phyloP scores from a whole-genome alignment of 1,140 invertebrate genomes.

The Pseudomyrmex dendroicus region DNA sequence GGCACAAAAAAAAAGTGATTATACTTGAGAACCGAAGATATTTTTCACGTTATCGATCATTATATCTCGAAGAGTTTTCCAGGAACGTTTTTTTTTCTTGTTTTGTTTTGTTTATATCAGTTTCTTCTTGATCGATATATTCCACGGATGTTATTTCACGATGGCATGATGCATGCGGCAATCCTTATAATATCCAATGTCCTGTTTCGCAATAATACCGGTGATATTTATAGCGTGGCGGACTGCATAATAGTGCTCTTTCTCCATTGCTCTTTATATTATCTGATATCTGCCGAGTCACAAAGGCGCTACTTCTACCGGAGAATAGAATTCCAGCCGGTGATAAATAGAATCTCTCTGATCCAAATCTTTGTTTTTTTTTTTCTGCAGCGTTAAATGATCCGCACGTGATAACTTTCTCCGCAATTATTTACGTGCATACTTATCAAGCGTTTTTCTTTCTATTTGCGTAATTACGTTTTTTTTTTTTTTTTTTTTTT shows the following conservation, averaged over 20 bases:
- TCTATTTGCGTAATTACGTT: no score
- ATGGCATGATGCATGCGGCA: not conserved
- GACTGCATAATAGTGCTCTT: not conserved
- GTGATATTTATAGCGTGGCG: conserved; percentile 23
- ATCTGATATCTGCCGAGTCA: conserved; percentile 26
- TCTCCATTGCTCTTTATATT: not conserved
- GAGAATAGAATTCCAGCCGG: conserved; percentile 22
- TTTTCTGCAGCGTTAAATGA: not conserved
- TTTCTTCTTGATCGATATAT: not conserved
- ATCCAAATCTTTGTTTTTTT: not conserved
- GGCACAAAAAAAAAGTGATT: no score
- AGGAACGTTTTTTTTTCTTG: not conserved
- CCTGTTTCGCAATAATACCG: conserved; percentile 21
- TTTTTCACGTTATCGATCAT: no score
- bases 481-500: no score
- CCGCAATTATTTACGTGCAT: not conserved
- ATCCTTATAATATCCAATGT: conserved; percentile 7
- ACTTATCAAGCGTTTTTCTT: not conserved
- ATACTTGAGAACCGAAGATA: no score
- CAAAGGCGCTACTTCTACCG: not conserved
- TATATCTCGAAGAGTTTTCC: not conserved
- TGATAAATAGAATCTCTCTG: conserved; percentile 22
- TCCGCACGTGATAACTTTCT: not conserved
- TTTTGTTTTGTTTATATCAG: no score
- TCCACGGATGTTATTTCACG: not conserved